phyloP scores from a whole-genome alignment of 1,140 invertebrate genomes.

The Colletes gigas region DNA sequence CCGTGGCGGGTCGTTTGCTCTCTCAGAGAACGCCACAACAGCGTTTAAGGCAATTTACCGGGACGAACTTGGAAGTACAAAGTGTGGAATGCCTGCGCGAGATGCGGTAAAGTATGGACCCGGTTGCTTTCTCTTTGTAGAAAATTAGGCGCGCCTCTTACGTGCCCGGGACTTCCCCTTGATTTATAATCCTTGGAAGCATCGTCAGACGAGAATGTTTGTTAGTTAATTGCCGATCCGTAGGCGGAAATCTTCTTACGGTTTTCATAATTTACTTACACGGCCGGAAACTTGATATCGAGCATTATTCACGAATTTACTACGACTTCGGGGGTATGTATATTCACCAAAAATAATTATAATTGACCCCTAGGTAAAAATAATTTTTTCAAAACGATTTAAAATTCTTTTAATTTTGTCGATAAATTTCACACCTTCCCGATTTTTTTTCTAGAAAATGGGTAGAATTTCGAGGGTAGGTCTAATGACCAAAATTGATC shows the following conservation, averaged over 20 bases:
- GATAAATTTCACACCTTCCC: too few species aligned
- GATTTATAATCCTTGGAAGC: conserved; percentile 9
- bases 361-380: too few species aligned
- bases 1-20: conserved; percentile 45
- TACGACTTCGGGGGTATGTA: too few species aligned
- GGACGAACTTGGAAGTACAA: conserved; percentile 58
- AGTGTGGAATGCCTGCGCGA: conserved; percentile 47
- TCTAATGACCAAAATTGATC: too few species aligned
- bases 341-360: too few species aligned
- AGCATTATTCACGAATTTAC: conserved; percentile 31
- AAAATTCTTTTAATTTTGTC: too few species aligned
- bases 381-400: too few species aligned
- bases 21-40: conserved; percentile 21
- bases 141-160: conserved; percentile 25
- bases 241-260: neutral
- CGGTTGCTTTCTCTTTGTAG: conserved; percentile 12
- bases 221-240: conserved; percentile 27
- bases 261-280: neutral
- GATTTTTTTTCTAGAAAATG: too few species aligned
- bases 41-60: conserved; percentile 61
- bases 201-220: neutral
- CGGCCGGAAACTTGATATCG: neutral
- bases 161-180: conserved; percentile 9
- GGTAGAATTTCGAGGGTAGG: too few species aligned
- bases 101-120: conserved; percentile 29